A percentile compares a stretch with the other conserved stretches of the same genome.
These are phyloP conservation scores for Halcyon malimbica DNA, from an alignment of 2,113 vertebrate species.

Conservation along the genomic window DNA sequence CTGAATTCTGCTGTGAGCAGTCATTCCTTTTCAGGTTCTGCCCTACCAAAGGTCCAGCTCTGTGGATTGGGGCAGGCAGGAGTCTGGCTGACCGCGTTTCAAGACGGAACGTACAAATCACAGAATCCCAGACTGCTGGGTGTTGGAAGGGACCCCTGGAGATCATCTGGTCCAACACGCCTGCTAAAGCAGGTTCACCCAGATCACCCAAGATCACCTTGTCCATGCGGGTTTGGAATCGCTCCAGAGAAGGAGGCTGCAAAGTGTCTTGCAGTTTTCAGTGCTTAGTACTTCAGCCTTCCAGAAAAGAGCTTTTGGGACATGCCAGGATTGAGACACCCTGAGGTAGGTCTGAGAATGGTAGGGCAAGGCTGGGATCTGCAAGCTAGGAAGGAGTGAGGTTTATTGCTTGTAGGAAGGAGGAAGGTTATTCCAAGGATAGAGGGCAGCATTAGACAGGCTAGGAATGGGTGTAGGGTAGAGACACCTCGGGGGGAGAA, in stretches of 20 bases:
- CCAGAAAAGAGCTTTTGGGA: background rate
- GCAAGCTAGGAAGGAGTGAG: background rate
- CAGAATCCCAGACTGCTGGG: background rate
- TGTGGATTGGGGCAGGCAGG: background rate
- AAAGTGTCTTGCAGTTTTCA: background rate
- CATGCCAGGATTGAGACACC: background rate
- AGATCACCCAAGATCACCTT: background rate
- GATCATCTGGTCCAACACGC: background rate
- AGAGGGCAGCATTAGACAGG: slow-evolving; percentile 67
- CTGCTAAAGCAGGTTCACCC: background rate
- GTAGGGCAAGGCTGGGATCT: background rate
- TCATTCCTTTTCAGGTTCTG: background rate
- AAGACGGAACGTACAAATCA: background rate
- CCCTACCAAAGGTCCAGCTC: background rate
- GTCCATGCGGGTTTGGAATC: background rate
- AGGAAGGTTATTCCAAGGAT: slow-evolving; percentile 41
- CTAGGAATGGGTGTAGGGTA: background rate
- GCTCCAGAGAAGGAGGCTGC: background rate
- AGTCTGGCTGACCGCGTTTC: background rate
- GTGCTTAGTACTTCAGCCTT: background rate
- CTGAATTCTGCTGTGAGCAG: background rate
- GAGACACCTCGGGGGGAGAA: background rate
- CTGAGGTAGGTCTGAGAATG: background rate
- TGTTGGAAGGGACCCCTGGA: background rate
- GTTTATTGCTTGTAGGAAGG: background rate